phyloP scores from a whole-genome alignment of 1,140 invertebrate species.

The Bacillus rossius region DNA sequence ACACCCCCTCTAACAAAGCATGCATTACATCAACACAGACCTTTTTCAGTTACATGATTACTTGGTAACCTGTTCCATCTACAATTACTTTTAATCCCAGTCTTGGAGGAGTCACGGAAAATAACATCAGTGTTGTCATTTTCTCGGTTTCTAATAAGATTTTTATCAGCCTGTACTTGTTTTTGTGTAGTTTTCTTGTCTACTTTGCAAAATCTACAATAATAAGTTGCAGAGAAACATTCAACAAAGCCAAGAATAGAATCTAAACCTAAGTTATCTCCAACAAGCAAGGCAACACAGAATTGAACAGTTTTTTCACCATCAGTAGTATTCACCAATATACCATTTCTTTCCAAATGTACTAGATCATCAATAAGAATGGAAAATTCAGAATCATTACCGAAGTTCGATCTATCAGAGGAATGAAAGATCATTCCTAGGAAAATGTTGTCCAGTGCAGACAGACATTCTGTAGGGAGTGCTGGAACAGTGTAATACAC shows the following conservation, averaged over 20 bases:
- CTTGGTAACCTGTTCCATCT: slow-evolving; percentile 16
- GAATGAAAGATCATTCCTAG: slow-evolving; percentile 10
- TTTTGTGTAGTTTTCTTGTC: slow-evolving; percentile 12
- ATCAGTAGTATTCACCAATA: slow-evolving; percentile 20
- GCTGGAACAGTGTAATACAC: slow-evolving; percentile 17
- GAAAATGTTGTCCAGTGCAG: slow-evolving; percentile 8
- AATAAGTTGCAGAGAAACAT: slow-evolving; percentile 27
- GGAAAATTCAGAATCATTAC: slow-evolving; percentile 25
- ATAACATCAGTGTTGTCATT: slow-evolving; percentile 14
- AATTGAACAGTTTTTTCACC: slow-evolving; percentile 24
- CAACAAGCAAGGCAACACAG: slow-evolving; percentile 27
- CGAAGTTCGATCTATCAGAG: slow-evolving; percentile 6
- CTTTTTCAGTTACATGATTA: slow-evolving; percentile 30
- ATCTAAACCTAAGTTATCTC: slow-evolving; percentile 37
- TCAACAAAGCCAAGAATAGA: slow-evolving; percentile 30
- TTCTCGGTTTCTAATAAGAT: slow-evolving; percentile 20
- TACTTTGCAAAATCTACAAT: slow-evolving; percentile 31
- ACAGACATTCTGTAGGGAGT: slow-evolving; percentile 15
- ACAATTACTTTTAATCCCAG: slow-evolving; percentile 20
- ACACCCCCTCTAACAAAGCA: slow-evolving; percentile 31
- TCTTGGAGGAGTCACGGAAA: slow-evolving; percentile 13
- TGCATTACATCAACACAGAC: slow-evolving; percentile 30
- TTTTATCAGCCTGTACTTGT: slow-evolving; percentile 19
- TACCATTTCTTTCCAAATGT: slow-evolving; percentile 26
- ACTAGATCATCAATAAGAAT: slow-evolving; percentile 29